Evolutionary conservation across 2,888 invertebrate species (phyloP), one percentile per base, ranked within the genome.

Genomic region (Phengaris alcon): DNA sequence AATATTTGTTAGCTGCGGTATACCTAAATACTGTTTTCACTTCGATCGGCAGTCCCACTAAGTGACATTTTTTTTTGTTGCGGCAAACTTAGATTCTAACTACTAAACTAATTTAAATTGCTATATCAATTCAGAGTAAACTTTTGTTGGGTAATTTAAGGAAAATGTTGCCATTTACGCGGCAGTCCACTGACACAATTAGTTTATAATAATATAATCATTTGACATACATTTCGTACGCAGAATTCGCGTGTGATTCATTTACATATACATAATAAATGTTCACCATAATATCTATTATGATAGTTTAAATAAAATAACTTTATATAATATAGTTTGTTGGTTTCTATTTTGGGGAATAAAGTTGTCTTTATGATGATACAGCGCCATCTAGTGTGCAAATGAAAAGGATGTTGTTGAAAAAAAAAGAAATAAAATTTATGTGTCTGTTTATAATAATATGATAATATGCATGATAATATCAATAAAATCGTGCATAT

Each of bases 181-280:
- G 64, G 5, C 35, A 64, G 3, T 22, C 64, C 35, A 12, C 64
- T 44, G 64, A 44, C 35, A 64, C 35, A 13, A 44, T 64, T 44
- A 44, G 64, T 64, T 64, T 15, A 64, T 10, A 64, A 64, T 64
- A 64, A 35, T 64, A 35, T 44, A 64, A 44, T 64, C 44, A 64
- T 64, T 44, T 44, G 64, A 64, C 64, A 64, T 64, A 64, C 64
- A 64, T 64, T 35, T 35, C 64, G 35, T 64, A 35, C 64, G 64
- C 64, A 13, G 64, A 64, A 64, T 64, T 64, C 44, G 13, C 64
- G 44, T 12, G 35, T 64, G 64, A 64, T 22, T 64, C 64, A 64
- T 64, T 74, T 64, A 64, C 57, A 51, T 64, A 57, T 3, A 74
- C 35, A 15, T 59, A 74, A 74, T 74, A 73, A 8, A 70, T 10